phyloP scores from a whole-genome alignment of 2,113 vertebrate genomes.

The Oncorhynchus mykiss region DNA sequence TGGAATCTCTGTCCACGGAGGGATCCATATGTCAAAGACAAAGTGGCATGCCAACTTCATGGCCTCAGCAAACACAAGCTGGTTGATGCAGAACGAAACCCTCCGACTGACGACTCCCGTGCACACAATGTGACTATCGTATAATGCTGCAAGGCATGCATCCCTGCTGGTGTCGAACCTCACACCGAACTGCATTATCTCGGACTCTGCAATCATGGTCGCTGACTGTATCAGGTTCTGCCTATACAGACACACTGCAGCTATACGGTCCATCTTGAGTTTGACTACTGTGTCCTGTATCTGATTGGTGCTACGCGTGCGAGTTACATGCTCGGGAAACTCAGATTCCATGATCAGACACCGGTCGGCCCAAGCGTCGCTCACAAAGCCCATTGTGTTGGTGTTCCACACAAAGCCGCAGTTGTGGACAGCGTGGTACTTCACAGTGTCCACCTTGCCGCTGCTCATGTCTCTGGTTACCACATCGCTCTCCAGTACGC shows the following conservation, averaged over 20 bases:
- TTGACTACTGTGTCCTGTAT: too few relatives aligned
- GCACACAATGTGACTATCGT: neutral
- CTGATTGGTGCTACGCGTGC: too few relatives aligned
- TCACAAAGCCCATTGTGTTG: too few relatives aligned
- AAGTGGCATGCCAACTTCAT: constrained; percentile 9
- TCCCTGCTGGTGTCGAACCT: neutral
- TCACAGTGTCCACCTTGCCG: too few relatives aligned
- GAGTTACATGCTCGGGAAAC: too few relatives aligned
- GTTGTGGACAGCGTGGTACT: too few relatives aligned
- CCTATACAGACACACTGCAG: neutral
- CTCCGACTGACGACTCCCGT: neutral
- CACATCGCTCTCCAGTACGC: too few relatives aligned
- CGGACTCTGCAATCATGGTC: neutral
- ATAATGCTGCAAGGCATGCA: neutral
- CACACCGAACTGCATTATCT: neutral
- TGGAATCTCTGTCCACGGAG: constrained; percentile 5
- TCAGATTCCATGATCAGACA: too few relatives aligned
- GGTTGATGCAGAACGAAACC: constrained; percentile 4
- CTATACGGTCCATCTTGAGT: neutral
- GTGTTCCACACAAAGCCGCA: too few relatives aligned
- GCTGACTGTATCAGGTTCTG: neutral
- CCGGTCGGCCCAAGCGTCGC: too few relatives aligned
- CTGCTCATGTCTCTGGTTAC: neutral
- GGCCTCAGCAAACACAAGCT: constrained; percentile 11
- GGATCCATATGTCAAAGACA: constrained; percentile 13